Conservation (phyloP, 2,888 invertebrate species). For the Flabesymbios commensalis region DNA sequence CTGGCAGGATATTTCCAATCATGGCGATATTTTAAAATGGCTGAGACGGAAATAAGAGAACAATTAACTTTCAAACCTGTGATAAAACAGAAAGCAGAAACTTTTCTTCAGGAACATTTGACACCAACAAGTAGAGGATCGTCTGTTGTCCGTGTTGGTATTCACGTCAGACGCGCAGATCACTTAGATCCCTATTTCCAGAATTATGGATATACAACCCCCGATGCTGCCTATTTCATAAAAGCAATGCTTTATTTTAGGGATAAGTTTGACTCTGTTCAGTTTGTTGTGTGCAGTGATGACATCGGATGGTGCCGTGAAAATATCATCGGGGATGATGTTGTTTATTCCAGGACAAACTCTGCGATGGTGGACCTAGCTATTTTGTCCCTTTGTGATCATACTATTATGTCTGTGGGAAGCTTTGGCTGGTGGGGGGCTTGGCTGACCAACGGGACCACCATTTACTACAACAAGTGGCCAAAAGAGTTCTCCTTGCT, state of each 20-base stretch:
- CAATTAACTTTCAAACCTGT: conserved; percentile 42
- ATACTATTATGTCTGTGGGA: conserved; percentile 56
- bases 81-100: conserved; percentile 27
- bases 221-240: conserved; percentile 52
- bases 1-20: conserved; percentile 47
- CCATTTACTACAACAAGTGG: conserved; percentile 58
- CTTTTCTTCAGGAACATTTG: conserved; percentile 25
- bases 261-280: conserved; percentile 37
- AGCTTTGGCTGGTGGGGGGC: conserved; percentile 63
- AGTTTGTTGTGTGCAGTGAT: conserved; percentile 60
- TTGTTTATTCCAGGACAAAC: conserved; percentile 36
- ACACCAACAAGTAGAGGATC: conserved; percentile 29
- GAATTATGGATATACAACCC: conserved; percentile 54
- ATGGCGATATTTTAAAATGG: conserved; percentile 45
- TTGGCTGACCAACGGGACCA: conserved; percentile 53
- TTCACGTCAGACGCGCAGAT: conserved; percentile 61
- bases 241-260: conserved; percentile 50
- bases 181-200: conserved; percentile 49
- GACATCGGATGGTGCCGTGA: conserved; percentile 52
- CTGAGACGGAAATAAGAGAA: conserved; percentile 34
- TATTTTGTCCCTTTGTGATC: conserved; percentile 51
- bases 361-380: conserved; percentile 56
- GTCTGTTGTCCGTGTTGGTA: conserved; percentile 42
- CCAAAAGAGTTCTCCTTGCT: conserved; percentile 51
- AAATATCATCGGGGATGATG: conserved; percentile 34